Evolutionary conservation across 2,113 vertebrate genomes (phyloP).

Genomic region (Oryzias melastigma): DNA sequence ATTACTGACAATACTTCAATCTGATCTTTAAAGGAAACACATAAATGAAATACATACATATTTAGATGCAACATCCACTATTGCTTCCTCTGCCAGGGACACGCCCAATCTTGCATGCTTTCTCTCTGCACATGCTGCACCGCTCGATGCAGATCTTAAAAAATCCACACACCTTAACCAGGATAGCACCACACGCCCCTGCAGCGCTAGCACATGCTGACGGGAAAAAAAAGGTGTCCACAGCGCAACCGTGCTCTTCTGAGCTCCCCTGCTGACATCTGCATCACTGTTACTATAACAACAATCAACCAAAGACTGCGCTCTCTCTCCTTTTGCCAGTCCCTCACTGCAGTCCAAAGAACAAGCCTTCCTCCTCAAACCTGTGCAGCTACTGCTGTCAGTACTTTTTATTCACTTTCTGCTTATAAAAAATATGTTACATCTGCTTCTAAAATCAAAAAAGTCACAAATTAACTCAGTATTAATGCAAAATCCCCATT

Average conservation of each 20-base stretch:
- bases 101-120: constrained; percentile 51
- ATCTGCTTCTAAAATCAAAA: too few relatives aligned
- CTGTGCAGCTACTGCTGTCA: constrained; percentile 21
- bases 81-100: constrained; percentile 40
- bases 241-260: constrained; percentile 4
- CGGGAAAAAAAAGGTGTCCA: constrained; percentile 14
- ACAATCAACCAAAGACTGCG: constrained; percentile 38
- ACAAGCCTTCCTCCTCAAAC: constrained; percentile 33
- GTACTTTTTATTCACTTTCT: background rate
- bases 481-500: too few relatives aligned
- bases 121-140: constrained; percentile 37
- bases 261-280: constrained; percentile 26
- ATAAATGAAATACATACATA: too few relatives aligned
- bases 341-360: constrained; percentile 43
- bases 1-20: too few relatives aligned
- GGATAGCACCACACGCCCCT: constrained; percentile 14
- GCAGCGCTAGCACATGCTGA: constrained; percentile 3
- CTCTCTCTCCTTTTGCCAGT: constrained; percentile 8
- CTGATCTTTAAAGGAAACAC: too few relatives aligned
- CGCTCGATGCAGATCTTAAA: constrained; percentile 44
- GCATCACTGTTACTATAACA: constrained; percentile 63
- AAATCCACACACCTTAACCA: constrained; percentile 8
- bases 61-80: constrained; percentile 13
- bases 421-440: background rate
- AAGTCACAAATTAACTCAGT: too few relatives aligned